phyloP scores from a whole-genome alignment of 2,797 vertebrate species.

The Gymnothorax reevesii region DNA sequence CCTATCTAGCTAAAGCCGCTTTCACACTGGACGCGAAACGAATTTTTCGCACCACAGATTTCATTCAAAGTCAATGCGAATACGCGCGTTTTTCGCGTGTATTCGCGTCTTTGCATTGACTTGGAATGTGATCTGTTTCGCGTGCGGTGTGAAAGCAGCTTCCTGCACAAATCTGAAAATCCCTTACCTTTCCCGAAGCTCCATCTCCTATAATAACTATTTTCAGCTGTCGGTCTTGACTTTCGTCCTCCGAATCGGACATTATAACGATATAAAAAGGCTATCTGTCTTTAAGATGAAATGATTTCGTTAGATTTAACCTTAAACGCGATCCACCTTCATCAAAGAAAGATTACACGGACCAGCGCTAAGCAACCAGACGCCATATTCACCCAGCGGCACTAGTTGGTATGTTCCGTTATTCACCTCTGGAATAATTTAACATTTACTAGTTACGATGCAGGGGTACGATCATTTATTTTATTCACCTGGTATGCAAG shows the following conservation, averaged over 20 bases:
- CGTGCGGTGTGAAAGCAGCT: neutral
- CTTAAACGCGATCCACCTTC: conserved; percentile 38
- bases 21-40: too few species aligned
- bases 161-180: conserved; percentile 29
- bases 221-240: conserved; percentile 91
- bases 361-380: conserved; percentile 54
- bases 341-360: conserved; percentile 64
- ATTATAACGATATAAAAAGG: conserved; percentile 62
- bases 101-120: too few species aligned
- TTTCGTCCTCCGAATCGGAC: conserved; percentile 97
- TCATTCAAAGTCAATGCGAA: too few species aligned
- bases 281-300: neutral
- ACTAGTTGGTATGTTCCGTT: conserved; percentile 40
- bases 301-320: neutral
- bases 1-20: neutral
- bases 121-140: too few species aligned
- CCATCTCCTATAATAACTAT: conserved; percentile 94
- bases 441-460: neutral
- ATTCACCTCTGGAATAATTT: neutral
- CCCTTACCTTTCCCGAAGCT: conserved; percentile 94
- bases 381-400: conserved; percentile 79
- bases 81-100: too few species aligned
- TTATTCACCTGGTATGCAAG: neutral
- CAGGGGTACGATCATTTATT: neutral
- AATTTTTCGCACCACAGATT: too few species aligned